A percentile compares a stretch with the other conserved stretches of the same genome.
These are phyloP conservation scores for Eudasyphora cyanicolor DNA, from an alignment of 2,888 invertebrate genomes.

Conservation along the genomic window DNA sequence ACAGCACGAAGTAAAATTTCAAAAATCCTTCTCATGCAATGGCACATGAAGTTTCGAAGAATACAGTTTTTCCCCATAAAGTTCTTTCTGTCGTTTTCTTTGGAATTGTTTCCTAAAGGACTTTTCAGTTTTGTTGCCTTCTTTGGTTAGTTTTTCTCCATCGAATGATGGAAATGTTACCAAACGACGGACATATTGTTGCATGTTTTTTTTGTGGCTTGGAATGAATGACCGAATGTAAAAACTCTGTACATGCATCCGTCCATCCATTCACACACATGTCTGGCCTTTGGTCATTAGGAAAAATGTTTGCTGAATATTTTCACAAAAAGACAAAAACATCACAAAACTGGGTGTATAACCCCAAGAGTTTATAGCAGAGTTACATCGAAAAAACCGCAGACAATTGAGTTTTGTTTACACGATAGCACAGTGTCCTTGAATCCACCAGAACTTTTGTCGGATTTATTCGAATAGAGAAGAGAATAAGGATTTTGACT, in stretches of 20 bases:
- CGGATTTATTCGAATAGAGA: background rate
- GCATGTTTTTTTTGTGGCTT: background rate
- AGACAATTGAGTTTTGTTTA: constrained; percentile 38
- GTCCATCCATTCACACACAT: background rate
- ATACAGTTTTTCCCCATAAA: background rate
- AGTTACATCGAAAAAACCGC: constrained; percentile 15
- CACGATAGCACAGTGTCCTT: background rate
- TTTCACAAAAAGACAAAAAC: background rate
- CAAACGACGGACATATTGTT: constrained; percentile 8
- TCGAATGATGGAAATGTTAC: constrained; percentile 28
- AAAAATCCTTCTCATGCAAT: background rate
- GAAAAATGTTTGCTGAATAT: constrained; percentile 18
- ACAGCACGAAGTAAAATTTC: constrained; percentile 10
- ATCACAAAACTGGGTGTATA: background rate
- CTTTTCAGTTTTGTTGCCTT: background rate
- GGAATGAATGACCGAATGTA: background rate
- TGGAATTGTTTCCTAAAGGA: constrained; percentile 8
- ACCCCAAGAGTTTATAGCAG: background rate
- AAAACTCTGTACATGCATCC: background rate
- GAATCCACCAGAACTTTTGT: background rate
- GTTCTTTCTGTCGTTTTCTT: constrained; percentile 3
- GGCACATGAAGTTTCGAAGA: constrained; percentile 3
- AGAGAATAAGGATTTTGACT: background rate
- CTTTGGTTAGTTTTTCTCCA: background rate
- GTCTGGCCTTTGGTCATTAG: constrained; percentile 45